Percentiles rank a stretch among this genome's conserved stretches.
Conservation (phyloP, 2,797 vertebrate species). For the Echiichthys vipera region DNA sequence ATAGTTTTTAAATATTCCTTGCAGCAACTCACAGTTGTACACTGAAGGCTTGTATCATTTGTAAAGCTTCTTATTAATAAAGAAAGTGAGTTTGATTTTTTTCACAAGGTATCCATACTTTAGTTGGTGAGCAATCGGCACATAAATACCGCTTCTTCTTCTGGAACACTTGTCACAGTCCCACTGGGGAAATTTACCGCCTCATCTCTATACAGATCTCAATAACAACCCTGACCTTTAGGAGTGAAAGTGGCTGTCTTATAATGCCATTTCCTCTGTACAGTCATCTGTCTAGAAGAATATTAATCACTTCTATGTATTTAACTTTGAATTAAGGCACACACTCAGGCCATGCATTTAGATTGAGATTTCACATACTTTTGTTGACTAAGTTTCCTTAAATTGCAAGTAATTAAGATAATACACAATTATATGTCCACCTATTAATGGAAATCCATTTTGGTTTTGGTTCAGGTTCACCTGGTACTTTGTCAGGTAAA, state of each 20-base stretch:
- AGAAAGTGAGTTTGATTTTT: background rate
- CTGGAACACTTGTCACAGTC: constrained; percentile 18
- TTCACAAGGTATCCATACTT: background rate
- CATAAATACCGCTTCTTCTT: constrained; percentile 13
- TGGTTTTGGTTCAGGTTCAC: no score
- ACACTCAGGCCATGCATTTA: background rate
- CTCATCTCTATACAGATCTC: constrained; percentile 16
- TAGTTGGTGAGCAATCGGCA: background rate
- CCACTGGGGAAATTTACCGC: background rate
- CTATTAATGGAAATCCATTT: no score
- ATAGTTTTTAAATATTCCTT: constrained; percentile 11
- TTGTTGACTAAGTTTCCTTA: background rate
- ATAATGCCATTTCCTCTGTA: constrained; percentile 27
- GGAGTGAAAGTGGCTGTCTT: constrained; percentile 10
- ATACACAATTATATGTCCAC: no score
- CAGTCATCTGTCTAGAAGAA: constrained; percentile 18
- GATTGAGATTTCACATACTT: background rate
- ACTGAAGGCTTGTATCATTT: background rate
- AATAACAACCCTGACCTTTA: constrained; percentile 40
- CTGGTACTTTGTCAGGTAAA: no score
- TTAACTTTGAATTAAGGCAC: background rate
- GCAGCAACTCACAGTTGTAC: background rate
- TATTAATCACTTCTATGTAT: background rate
- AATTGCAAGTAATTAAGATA: no score
- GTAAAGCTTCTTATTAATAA: background rate